Conservation (phyloP, 2,797 vertebrate genomes). For the Fratercula arctica region DNA sequence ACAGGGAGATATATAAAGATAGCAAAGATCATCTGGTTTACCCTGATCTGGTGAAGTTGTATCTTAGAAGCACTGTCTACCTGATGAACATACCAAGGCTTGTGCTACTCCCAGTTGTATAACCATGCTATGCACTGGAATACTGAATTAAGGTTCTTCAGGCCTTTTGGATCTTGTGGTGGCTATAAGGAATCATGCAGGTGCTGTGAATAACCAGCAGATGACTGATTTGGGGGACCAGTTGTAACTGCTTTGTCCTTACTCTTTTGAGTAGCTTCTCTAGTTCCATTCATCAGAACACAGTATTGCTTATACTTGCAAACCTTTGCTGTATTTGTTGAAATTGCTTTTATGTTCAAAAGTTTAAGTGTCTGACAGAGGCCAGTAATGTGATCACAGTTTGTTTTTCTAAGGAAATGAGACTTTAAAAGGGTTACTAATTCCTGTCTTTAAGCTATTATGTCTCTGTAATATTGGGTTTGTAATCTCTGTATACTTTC, state of each 20-base stretch:
- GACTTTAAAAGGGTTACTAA: not conserved
- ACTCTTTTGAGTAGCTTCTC: not conserved
- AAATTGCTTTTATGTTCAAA: not conserved
- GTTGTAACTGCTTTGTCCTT: not conserved
- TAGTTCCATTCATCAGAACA: not conserved
- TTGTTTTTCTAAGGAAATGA: not conserved
- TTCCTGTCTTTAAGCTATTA: not conserved
- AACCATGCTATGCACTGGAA: not conserved
- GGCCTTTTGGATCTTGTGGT: not conserved
- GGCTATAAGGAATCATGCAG: not conserved
- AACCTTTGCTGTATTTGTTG: not conserved
- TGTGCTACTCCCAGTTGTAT: not conserved
- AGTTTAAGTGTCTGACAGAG: not conserved
- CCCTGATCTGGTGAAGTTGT: not conserved
- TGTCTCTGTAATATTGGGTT: not conserved
- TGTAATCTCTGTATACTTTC: not conserved
- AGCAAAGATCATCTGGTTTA: not conserved
- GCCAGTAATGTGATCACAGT: not conserved
- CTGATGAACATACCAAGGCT: not conserved
- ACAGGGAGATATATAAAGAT: not conserved
- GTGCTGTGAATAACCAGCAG: not conserved
- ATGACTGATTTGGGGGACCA: not conserved
- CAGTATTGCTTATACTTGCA: not conserved
- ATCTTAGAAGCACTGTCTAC: not conserved
- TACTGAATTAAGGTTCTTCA: not conserved